These are phyloP conservation scores for Elgonia sp. DNA, from an alignment of 2,888 invertebrate genomes.

Conservation along the genomic window DNA sequence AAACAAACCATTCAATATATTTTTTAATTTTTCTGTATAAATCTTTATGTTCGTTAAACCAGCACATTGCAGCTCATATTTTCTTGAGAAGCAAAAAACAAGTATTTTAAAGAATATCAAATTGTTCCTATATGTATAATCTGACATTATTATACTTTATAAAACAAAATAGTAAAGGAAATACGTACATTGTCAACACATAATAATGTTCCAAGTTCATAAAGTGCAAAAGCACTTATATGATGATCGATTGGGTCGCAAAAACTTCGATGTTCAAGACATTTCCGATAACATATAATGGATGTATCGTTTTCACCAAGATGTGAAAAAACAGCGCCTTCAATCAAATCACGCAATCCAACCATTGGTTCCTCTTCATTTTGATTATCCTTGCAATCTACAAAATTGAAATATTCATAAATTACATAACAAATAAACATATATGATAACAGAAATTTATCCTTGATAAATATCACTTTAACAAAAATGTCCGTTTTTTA, in stretches of 20 bases:
- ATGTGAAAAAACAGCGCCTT: constrained; percentile 87
- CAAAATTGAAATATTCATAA: constrained; percentile 75
- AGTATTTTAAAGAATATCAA: too few species aligned
- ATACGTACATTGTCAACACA: constrained; percentile 82
- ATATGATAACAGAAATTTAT: too few species aligned
- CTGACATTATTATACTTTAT: too few species aligned
- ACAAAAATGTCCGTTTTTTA: too few species aligned
- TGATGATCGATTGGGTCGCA: constrained; percentile 86
- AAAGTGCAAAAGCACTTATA: constrained; percentile 90
- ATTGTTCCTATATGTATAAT: too few species aligned
- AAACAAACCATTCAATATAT: too few species aligned
- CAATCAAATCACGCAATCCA: constrained; percentile 88
- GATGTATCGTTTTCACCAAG: constrained; percentile 85
- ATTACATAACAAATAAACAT: too few species aligned
- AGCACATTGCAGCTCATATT: too few species aligned
- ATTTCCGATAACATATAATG: constrained; percentile 81
- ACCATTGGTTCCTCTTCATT: constrained; percentile 87
- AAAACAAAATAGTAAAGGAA: not conserved
- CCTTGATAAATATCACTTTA: too few species aligned
- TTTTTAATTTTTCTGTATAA: too few species aligned
- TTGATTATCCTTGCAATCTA: constrained; percentile 85
- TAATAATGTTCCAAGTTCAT: constrained; percentile 88
- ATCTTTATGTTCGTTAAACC: too few species aligned
- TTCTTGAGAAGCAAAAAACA: too few species aligned
- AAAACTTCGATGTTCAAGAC: constrained; percentile 82